phyloP scores from a whole-genome alignment of 2,797 vertebrate genomes.

The Ibycter americanus region DNA sequence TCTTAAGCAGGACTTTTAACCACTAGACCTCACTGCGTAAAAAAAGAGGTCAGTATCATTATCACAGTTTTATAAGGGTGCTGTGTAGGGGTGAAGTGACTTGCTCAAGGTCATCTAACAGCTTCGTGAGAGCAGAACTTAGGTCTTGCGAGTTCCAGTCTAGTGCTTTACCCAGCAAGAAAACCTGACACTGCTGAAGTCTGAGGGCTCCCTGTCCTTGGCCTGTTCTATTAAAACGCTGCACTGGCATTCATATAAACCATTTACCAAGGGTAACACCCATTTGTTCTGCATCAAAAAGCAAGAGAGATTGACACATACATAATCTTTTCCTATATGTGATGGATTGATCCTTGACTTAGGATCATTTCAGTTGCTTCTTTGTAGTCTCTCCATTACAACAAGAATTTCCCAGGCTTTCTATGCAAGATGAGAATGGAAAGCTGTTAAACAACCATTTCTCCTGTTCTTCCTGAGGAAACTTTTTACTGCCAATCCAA shows the following conservation, averaged over 20 bases:
- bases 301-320: slow-evolving; percentile 68
- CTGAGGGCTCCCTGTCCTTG: slow-evolving; percentile 63
- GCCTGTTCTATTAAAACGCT: slow-evolving; percentile 68
- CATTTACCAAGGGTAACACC: slow-evolving; percentile 70
- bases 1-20: slow-evolving; percentile 28
- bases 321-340: slow-evolving; percentile 68
- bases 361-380: slow-evolving; percentile 56
- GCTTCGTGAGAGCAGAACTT: slow-evolving; percentile 25
- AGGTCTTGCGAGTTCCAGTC: slow-evolving; percentile 32
- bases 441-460: slow-evolving; percentile 24
- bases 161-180: slow-evolving; percentile 58
- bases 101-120: slow-evolving; percentile 41
- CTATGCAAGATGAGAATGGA: slow-evolving; percentile 37
- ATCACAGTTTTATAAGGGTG: slow-evolving; percentile 36
- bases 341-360: slow-evolving; percentile 68
- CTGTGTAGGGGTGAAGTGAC: slow-evolving; percentile 24
- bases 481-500: slow-evolving; percentile 21
- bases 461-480: neutral
- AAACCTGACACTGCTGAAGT: slow-evolving; percentile 63
- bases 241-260: slow-evolving; percentile 69
- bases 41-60: slow-evolving; percentile 44
- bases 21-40: neutral
- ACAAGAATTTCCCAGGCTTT: slow-evolving; percentile 37
- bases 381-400: slow-evolving; percentile 31
- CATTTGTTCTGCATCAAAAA: slow-evolving; percentile 73